These are phyloP conservation scores for Serinus canaria DNA, from an alignment of 2,113 vertebrate genomes.

Conservation along the genomic window DNA sequence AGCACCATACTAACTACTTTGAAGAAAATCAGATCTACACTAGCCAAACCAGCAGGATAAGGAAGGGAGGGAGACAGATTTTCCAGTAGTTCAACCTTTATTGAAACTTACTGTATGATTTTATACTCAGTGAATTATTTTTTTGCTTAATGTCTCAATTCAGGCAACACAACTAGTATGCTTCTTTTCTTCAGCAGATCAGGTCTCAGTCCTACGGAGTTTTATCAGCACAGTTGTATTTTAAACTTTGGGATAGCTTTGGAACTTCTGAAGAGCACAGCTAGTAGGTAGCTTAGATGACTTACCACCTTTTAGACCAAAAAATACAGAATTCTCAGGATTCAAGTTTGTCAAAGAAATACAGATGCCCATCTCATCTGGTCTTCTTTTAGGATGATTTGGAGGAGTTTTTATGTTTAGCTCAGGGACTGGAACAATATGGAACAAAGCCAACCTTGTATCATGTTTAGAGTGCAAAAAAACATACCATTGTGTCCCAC, in stretches of 20 bases:
- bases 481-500: neutral
- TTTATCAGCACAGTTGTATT: neutral
- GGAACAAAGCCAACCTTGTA: neutral
- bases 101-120: neutral
- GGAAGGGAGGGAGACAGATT: neutral
- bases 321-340: neutral
- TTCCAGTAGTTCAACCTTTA: neutral
- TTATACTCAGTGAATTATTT: neutral
- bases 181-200: neutral
- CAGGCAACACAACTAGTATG: neutral
- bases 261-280: neutral
- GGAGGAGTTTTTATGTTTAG: neutral
- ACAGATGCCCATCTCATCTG: neutral
- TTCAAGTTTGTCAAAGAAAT: neutral
- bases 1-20: too few species aligned
- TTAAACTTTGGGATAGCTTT: neutral
- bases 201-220: fast-evolving
- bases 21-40: neutral
- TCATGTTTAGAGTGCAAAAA: neutral
- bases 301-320: neutral
- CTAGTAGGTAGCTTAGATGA: neutral
- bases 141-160: neutral
- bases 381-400: neutral
- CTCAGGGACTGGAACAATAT: neutral
- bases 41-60: neutral